Conservation (phyloP, 2,797 vertebrate species). For the Pelodytes ibericus region DNA sequence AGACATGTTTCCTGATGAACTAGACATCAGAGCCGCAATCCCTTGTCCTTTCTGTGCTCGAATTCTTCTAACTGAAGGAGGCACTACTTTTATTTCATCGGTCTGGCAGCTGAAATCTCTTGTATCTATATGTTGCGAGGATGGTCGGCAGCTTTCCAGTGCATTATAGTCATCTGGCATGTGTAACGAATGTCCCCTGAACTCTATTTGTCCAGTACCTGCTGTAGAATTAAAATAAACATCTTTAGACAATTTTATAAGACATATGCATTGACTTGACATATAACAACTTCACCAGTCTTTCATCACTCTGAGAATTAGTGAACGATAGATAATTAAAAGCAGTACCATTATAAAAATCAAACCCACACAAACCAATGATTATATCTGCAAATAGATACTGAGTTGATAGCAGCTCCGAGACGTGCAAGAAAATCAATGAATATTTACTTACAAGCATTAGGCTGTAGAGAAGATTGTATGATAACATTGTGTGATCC, state of each 20-base stretch:
- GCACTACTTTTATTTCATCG: constrained; percentile 88
- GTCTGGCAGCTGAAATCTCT: constrained; percentile 95
- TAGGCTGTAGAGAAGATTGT: neutral
- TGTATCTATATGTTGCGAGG: constrained; percentile 76
- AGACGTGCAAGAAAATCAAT: constrained; percentile 15
- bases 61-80: constrained; percentile 94
- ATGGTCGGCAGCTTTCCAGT: constrained; percentile 77
- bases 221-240: constrained; percentile 72
- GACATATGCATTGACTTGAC: neutral
- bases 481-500: neutral
- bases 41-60: constrained; percentile 92
- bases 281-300: neutral
- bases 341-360: neutral
- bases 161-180: constrained; percentile 88
- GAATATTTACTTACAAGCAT: neutral
- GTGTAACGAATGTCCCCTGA: constrained; percentile 84
- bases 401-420: neutral
- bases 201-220: constrained; percentile 77
- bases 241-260: constrained; percentile 52
- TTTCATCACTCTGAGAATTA: neutral
- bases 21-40: constrained; percentile 87
- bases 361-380: neutral
- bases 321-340: neutral
- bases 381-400: neutral
- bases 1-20: constrained; percentile 90